phyloP scores from a whole-genome alignment of 2,797 vertebrate genomes.

The Sciurus vulgaris region DNA sequence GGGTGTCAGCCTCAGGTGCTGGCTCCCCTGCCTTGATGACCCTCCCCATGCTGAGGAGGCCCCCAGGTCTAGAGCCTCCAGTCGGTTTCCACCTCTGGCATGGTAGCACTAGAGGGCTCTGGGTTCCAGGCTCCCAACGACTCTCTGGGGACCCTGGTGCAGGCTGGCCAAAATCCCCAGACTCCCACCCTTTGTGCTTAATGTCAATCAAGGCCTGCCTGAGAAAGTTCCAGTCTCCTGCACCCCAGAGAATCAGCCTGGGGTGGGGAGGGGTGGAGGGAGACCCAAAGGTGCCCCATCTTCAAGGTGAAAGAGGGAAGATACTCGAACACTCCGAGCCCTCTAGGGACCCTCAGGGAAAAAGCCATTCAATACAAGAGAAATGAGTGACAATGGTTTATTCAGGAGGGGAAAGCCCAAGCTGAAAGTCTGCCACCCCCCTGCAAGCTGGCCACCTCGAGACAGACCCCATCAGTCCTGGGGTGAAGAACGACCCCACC shows the following conservation, averaged over 20 bases:
- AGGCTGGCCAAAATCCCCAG: neutral
- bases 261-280: fast-evolving
- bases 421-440: conserved; percentile 14
- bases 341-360: neutral
- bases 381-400: conserved; percentile 62
- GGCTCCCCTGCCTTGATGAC: neutral
- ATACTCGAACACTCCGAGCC: neutral
- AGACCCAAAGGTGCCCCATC: neutral
- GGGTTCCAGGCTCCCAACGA: neutral
- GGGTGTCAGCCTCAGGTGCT: neutral
- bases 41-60: neutral
- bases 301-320: neutral
- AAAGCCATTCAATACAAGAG: neutral
- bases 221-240: neutral
- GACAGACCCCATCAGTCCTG: neutral
- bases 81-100: neutral
- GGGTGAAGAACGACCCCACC: neutral
- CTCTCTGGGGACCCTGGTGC: neutral
- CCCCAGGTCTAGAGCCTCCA: neutral
- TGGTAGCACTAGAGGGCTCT: too few relatives aligned
- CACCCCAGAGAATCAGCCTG: neutral
- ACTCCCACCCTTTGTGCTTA: neutral
- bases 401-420: conserved; percentile 58
- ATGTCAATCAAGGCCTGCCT: neutral
- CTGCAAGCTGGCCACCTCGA: neutral